Evolutionary conservation across 2,888 invertebrate species (phyloP).

Genomic region (Pheosia gnoma): DNA sequence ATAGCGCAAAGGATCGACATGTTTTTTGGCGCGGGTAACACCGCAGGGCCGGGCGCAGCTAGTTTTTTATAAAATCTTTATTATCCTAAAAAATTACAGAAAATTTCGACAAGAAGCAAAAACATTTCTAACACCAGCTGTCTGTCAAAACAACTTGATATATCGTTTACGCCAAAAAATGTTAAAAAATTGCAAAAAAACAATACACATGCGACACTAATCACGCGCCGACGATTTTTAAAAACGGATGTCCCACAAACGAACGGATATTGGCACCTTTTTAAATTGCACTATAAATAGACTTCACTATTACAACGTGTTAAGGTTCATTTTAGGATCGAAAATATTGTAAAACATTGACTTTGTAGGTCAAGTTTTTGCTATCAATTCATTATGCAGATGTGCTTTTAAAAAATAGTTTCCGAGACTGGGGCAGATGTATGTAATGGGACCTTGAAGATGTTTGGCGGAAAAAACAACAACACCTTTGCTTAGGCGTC

Average conservation of each 20-base stretch:
- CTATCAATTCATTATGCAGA: constrained; percentile 81
- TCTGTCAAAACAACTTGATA: constrained; percentile 66
- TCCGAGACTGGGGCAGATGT: constrained; percentile 75
- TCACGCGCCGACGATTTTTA: constrained; percentile 77
- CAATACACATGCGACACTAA: constrained; percentile 73
- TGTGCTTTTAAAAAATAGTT: constrained; percentile 71
- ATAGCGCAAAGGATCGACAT: too few species aligned
- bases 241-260: constrained; percentile 74
- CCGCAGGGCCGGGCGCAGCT: too few species aligned
- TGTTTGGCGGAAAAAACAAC: constrained; percentile 63
- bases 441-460: constrained; percentile 71
- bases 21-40: too few species aligned
- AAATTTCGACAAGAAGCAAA: constrained; percentile 49
- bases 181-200: constrained; percentile 69
- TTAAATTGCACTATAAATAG: constrained; percentile 47
- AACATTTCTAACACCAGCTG: constrained; percentile 65
- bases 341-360: constrained; percentile 34
- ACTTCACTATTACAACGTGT: constrained; percentile 20
- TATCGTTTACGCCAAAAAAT: constrained; percentile 65
- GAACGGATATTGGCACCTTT: constrained; percentile 82
- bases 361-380: constrained; percentile 82
- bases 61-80: too few species aligned
- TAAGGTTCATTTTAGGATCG: constrained; percentile 36
- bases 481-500: constrained; percentile 68
- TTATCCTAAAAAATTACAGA: constrained; percentile 26